These are phyloP conservation scores for Dryadula phaetusa DNA, from an alignment of 2,888 invertebrate species.

Conservation along the genomic window DNA sequence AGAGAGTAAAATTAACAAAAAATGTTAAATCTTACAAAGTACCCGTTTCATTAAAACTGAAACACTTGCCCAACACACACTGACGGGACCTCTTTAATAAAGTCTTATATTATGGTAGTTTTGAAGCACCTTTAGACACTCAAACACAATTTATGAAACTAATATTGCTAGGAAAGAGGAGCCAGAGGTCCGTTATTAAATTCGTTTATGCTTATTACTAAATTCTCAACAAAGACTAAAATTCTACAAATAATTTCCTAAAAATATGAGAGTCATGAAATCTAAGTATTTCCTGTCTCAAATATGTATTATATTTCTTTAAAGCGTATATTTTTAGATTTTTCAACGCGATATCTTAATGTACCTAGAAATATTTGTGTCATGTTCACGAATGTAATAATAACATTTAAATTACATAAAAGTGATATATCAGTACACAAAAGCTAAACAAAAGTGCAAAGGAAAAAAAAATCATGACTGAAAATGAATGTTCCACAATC, in stretches of 20 bases:
- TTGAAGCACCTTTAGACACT: conserved; percentile 31
- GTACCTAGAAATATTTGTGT: no score
- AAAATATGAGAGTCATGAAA: background rate
- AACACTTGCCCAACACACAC: conserved; percentile 25
- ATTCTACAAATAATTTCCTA: background rate
- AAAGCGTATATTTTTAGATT: no score
- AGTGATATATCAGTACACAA: no score
- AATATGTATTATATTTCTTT: no score
- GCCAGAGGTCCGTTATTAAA: conserved; percentile 20
- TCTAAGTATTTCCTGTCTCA: no score
- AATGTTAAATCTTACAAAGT: background rate
- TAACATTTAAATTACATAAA: no score
- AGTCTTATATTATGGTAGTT: conserved; percentile 30
- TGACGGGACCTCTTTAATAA: conserved; percentile 38
- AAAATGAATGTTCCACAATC: background rate
- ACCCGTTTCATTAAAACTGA: conserved; percentile 32
- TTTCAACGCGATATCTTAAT: no score
- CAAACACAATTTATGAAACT: conserved; percentile 35
- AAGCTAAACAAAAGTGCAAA: background rate
- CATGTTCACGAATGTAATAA: no score
- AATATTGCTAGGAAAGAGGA: conserved; percentile 26
- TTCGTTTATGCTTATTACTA: conserved; percentile 11
- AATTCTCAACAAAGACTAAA: background rate
- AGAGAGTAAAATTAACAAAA: background rate
- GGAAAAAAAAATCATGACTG: background rate